These are phyloP conservation scores for Carcina quercana DNA, from an alignment of 2,888 invertebrate species.

Conservation along the genomic window DNA sequence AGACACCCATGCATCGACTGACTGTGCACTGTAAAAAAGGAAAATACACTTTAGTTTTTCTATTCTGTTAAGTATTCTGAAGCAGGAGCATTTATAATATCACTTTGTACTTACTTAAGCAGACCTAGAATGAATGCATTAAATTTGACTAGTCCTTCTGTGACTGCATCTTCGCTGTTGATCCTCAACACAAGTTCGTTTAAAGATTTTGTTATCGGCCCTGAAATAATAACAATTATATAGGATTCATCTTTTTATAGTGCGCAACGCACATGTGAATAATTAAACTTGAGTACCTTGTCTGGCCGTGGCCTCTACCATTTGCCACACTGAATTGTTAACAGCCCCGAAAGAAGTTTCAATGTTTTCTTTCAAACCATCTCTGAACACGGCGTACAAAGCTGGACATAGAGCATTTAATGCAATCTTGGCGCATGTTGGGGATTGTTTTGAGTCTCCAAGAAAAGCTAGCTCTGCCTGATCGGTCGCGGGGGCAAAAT, in stretches of 20 bases:
- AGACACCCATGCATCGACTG: constrained; percentile 93
- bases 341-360: constrained; percentile 91
- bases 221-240: constrained; percentile 36
- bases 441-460: constrained; percentile 75
- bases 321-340: constrained; percentile 91
- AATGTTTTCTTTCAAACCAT: constrained; percentile 86
- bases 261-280: neutral
- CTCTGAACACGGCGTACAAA: constrained; percentile 86
- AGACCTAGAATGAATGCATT: constrained; percentile 92
- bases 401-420: constrained; percentile 87
- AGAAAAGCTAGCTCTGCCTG: constrained; percentile 75
- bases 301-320: constrained; percentile 90
- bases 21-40: constrained; percentile 76
- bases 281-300: constrained; percentile 74
- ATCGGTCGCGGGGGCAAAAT: constrained; percentile 79
- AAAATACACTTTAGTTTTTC: neutral
- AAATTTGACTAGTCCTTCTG: constrained; percentile 89
- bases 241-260: neutral
- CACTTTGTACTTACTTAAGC: constrained; percentile 85
- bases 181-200: constrained; percentile 89
- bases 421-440: constrained; percentile 82
- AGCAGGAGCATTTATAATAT: too few relatives aligned
- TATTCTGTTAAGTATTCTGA: too few relatives aligned
- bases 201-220: constrained; percentile 87
- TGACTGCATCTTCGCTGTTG: constrained; percentile 87